Base-by-base conservation (phyloP, 2,888 invertebrate species). In the Tachina fera region DNA sequence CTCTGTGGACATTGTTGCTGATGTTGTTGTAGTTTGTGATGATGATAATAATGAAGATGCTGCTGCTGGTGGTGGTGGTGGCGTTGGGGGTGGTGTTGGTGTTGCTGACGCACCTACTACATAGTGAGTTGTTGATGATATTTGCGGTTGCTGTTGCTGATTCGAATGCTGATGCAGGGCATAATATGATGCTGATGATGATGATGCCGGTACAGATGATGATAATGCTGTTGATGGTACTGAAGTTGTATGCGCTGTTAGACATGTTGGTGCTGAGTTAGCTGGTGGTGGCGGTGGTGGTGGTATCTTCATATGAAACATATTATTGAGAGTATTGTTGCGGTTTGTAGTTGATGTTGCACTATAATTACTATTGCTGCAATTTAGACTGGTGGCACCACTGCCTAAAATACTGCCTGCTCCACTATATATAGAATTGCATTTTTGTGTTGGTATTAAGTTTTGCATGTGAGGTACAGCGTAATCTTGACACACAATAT, bases 391-490 rank as follows among this genome's bases (percentile, higher is more conserved):
- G n/a, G 65, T 87, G 67, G 74, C 79, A 31, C 60, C 81, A 75
- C 75, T 79, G 56, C 84, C 83, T 68, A 82, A 72, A 58, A 83
- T 88, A 78, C 91, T 88, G 1, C 84, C 81, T 47, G 77, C 84
- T 47, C 85, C 82, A 63, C 88, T 88, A 88, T 90, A 88, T 84
- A 90, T 67, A 91, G 92, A 88, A 93, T 92, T 88, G 90, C 91
- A 87, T 58, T 89, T 88, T 77, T 88, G 88, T 71, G 87, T 87
- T 61, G 93, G 93, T 84, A 94, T 92, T 87, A 94, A 93, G 88
- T 93, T 92, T 88, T 93, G 92, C 91, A 94, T 94, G 88, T 95
- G 94, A 65, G 95, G 95, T 82, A 95, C 95, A 47, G 95, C 95
- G 91, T 95, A 95, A 88, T 95, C 95, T 90, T 94, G 94, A 89